Evolutionary conservation across 2,797 vertebrate species (phyloP), one percentile per base, ranked within the genome.

Genomic region (Galago senegalensis): DNA sequence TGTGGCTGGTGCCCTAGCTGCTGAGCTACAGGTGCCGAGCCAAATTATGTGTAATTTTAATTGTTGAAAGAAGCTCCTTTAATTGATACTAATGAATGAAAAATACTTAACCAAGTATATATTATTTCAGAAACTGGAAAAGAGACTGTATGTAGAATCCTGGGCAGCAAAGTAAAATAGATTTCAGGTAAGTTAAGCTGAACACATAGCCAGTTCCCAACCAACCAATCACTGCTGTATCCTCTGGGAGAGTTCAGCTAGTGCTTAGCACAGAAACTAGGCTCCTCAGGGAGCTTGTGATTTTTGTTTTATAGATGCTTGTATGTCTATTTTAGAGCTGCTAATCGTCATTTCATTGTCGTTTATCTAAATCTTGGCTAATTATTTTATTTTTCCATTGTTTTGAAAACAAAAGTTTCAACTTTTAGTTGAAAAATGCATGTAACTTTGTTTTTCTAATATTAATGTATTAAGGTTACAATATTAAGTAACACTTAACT

Each of bases 391-490:
- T 86, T 92, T 65, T 82, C 27, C 29, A 81, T 13, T 72, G 18
- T 46, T 40, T 40, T 40, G 37, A 40, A 40, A 40, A 40, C 37
- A 40, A 40, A 40, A 40, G 37, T 40, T 40, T 40, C 37, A 40
- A 63, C 29, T 89, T 89, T 75, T 67, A 67, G 72, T 93, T 84
- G 77, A 8, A 49, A 80, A 85, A 23, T 69, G 37, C 18, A 0
- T 80, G 40, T 56, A 73, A 27, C 73, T 63, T 76, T 95, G 43
- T 79, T 85, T 87, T 70, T 90, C 40, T 96, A 69, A 81, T 87
- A 84, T 76, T 91, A 80, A 89, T 82, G 10, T 92, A 18, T 31
- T 72, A 20, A 82, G 65, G 76, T 76, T 85, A 43, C 75, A 31
- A 69, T 60, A 34, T 61, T 82, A 82, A 88, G 65, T 87, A 76